Evolutionary conservation across 2,113 vertebrate genomes (phyloP).

Genomic region (Chaetodon auriga): DNA sequence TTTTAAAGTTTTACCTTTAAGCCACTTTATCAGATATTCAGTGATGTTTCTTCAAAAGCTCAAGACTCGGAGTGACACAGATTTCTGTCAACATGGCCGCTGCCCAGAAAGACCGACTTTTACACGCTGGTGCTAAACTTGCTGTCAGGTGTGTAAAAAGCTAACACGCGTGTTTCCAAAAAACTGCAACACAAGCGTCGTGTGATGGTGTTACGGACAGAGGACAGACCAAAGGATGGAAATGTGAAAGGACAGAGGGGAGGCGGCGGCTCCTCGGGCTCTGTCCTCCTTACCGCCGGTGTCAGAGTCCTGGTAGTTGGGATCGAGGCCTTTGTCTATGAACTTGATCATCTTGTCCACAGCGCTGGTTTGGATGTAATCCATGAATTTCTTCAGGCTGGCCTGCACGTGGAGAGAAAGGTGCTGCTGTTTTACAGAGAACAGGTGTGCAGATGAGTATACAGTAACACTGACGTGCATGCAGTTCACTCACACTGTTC

Average conservation of each 20-base stretch:
- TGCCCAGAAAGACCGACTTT: no score
- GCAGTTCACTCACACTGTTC: neutral
- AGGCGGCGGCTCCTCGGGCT: neutral
- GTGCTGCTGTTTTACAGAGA: constrained; percentile 7
- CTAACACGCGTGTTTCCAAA: no score
- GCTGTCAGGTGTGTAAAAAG: neutral
- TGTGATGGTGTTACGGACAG: neutral
- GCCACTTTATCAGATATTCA: neutral
- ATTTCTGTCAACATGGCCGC: no score
- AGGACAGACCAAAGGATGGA: neutral
- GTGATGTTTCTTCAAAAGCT: neutral
- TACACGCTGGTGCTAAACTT: neutral
- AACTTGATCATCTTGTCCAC: constrained; percentile 92
- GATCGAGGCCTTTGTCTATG: constrained; percentile 93
- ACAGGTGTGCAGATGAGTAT: neutral
- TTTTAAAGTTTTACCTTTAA: neutral
- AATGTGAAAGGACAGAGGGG: neutral
- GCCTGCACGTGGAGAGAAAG: constrained; percentile 80
- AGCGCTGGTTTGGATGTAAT: constrained; percentile 90
- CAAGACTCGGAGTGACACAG: no score
- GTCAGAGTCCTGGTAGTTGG: constrained; percentile 93
- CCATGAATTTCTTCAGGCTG: constrained; percentile 93
- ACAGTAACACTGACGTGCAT: neutral
- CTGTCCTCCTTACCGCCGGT: constrained; percentile 85
- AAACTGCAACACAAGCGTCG: neutral